Conservation (phyloP, 2,888 invertebrate species). For the Aphodius sticticus region DNA sequence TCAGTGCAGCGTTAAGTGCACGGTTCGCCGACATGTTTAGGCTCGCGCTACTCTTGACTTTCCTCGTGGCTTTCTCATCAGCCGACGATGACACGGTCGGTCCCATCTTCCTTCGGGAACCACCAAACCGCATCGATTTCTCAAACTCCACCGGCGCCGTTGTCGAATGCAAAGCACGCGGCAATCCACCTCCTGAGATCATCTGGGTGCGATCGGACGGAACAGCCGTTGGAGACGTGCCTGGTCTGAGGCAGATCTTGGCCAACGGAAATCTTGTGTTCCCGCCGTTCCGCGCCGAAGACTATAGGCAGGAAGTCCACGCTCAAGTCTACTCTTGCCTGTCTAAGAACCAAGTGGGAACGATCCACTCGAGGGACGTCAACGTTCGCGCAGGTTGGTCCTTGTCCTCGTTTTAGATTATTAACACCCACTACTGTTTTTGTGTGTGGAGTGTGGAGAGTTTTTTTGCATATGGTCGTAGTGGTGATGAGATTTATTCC, state of each 20-base stretch:
- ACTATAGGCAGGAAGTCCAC: slow-evolving; percentile 93
- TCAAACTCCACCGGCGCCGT: slow-evolving; percentile 93
- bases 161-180: slow-evolving; percentile 91
- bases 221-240: slow-evolving; percentile 89
- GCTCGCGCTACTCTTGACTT: slow-evolving; percentile 28
- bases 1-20: slow-evolving; percentile 7
- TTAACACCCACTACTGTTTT: neutral
- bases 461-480: neutral
- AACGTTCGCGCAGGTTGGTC: slow-evolving; percentile 94
- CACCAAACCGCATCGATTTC: slow-evolving; percentile 90
- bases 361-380: slow-evolving; percentile 90
- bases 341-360: slow-evolving; percentile 88
- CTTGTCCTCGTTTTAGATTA: slow-evolving; percentile 14
- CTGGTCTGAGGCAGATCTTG: slow-evolving; percentile 74
- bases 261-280: slow-evolving; percentile 94
- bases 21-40: slow-evolving; percentile 22
- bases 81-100: slow-evolving; percentile 64
- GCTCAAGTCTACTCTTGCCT: slow-evolving; percentile 93
- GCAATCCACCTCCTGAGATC: slow-evolving; percentile 89
- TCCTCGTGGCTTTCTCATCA: slow-evolving; percentile 26
- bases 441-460: neutral
- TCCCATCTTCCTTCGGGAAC: slow-evolving; percentile 92
- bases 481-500: neutral
- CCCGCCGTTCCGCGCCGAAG: slow-evolving; percentile 93
- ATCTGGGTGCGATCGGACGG: slow-evolving; percentile 94